Conservation (phyloP, 2,113 vertebrate genomes). For the Heterotilapia buettikoferi region DNA sequence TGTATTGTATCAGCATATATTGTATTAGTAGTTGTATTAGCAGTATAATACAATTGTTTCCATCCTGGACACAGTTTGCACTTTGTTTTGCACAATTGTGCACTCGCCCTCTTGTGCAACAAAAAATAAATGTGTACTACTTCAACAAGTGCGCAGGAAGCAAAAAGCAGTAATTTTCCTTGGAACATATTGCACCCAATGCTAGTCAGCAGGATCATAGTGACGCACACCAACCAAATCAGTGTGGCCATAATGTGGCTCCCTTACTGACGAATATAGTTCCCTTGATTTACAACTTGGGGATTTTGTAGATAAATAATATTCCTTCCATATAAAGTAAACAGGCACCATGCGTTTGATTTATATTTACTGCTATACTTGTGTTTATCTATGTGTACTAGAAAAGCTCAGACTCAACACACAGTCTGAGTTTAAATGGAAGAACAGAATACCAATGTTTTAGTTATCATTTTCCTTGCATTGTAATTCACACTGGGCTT, state of each 20-base stretch:
- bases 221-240: background rate
- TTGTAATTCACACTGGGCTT: background rate
- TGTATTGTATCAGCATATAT: background rate
- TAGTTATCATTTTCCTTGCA: background rate
- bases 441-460: background rate
- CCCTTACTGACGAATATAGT: background rate
- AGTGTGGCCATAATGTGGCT: background rate
- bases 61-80: fast-evolving
- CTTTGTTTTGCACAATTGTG: background rate
- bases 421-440: background rate
- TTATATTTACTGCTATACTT: background rate
- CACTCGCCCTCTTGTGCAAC: background rate
- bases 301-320: background rate
- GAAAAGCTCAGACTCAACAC: background rate
- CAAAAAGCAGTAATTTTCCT: background rate
- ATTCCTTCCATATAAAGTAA: background rate
- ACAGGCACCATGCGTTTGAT: background rate
- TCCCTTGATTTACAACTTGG: background rate
- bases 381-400: background rate
- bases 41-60: background rate
- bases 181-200: background rate
- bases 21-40: background rate
- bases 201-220: background rate
- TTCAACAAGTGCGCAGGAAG: background rate
- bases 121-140: background rate